phyloP scores from a whole-genome alignment of 2,888 invertebrate genomes.

The Leucophenga maculata region DNA sequence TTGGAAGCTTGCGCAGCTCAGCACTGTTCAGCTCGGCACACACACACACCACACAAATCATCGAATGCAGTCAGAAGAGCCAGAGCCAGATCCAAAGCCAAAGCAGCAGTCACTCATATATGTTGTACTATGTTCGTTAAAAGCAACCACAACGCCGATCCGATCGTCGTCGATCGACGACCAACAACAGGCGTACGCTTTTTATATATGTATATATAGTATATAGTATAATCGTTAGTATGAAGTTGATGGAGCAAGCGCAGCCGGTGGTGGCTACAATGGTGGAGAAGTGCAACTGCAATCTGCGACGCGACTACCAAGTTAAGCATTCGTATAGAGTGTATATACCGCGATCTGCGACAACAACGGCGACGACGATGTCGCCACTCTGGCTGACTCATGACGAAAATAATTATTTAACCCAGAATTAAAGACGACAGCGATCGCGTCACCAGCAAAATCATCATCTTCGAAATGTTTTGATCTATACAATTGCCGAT shows the following conservation, averaged over 20 bases:
- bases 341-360: constrained; percentile 3
- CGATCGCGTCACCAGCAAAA: constrained; percentile 55
- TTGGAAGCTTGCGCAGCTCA: constrained; percentile 70
- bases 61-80: constrained; percentile 20
- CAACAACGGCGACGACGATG: constrained; percentile 45
- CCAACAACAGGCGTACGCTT: too few species aligned
- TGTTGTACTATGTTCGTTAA: not conserved
- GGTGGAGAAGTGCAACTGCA: too few species aligned
- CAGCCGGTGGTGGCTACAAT: not conserved
- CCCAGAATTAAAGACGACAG: too few species aligned
- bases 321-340: too few species aligned
- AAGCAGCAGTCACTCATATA: constrained; percentile 17
- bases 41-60: not conserved
- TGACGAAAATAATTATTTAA: constrained; percentile 41
- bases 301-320: too few species aligned
- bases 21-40: not conserved
- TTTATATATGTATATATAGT: too few species aligned
- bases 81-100: constrained; percentile 23
- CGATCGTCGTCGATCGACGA: too few species aligned
- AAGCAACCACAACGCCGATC: too few species aligned
- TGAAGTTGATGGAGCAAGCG: too few species aligned
- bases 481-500: not conserved
- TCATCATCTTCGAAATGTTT: too few species aligned
- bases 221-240: too few species aligned
- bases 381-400: constrained; percentile 60